Percentiles rank a stretch among this genome's conserved stretches.
Conservation (phyloP, 1,140 invertebrate genomes). For the Drosophila chauvacae region DNA sequence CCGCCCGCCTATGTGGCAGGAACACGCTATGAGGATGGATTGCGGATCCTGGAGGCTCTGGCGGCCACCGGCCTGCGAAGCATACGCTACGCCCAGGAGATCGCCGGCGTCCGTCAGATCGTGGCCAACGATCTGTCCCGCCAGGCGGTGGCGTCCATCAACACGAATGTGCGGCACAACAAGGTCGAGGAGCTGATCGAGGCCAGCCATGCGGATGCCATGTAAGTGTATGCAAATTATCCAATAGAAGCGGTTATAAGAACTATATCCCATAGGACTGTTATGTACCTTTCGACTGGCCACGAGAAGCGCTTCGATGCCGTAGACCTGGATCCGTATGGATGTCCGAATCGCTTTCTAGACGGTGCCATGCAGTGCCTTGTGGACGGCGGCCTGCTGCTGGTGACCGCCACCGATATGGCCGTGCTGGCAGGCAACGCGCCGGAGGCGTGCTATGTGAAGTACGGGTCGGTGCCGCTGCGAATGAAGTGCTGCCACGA, state of each 20-base stretch:
- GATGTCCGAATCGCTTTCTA: slow-evolving; percentile 96
- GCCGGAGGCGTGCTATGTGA: slow-evolving; percentile 95
- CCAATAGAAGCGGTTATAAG: neutral
- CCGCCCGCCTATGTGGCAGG: slow-evolving; percentile 47
- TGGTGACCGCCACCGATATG: slow-evolving; percentile 99
- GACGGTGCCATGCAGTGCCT: slow-evolving; percentile 95
- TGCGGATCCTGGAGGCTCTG: slow-evolving; percentile 95
- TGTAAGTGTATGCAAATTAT: slow-evolving; percentile 86
- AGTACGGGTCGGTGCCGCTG: slow-evolving; percentile 97
- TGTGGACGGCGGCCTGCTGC: slow-evolving; percentile 91
- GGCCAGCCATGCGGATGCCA: slow-evolving; percentile 92
- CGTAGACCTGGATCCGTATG: slow-evolving; percentile 99
- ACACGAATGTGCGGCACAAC: slow-evolving; percentile 93
- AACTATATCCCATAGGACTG: slow-evolving; percentile 86
- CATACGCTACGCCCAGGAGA: slow-evolving; percentile 98
- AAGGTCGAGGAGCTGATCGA: slow-evolving; percentile 90
- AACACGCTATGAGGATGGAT: slow-evolving; percentile 85
- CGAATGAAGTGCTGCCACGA: slow-evolving; percentile 97
- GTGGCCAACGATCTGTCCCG: slow-evolving; percentile 97
- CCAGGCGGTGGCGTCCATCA: slow-evolving; percentile 94
- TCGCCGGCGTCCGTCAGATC: slow-evolving; percentile 92
- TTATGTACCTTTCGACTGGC: slow-evolving; percentile 92
- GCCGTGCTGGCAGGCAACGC: slow-evolving; percentile 98
- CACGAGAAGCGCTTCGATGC: slow-evolving; percentile 91
- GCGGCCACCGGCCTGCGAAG: slow-evolving; percentile 96